A percentile compares a stretch with the other conserved stretches of the same genome.
Conservation (phyloP, 2,888 invertebrate genomes). For the Arge pagana region DNA sequence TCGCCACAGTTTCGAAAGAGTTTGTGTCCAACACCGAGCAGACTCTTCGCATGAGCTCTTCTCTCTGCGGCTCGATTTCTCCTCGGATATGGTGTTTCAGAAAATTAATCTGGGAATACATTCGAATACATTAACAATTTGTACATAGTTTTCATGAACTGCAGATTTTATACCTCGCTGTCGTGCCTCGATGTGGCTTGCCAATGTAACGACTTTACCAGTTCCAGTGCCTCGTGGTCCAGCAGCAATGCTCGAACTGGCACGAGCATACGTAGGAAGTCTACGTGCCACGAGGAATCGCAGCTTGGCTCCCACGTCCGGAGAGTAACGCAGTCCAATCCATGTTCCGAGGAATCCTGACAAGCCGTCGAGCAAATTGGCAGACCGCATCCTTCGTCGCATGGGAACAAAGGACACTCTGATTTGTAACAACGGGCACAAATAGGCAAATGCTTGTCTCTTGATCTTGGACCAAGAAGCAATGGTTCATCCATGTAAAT, state of each 20-base stretch:
- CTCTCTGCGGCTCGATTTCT: constrained; percentile 63
- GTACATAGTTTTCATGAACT: not conserved
- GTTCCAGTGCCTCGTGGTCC: constrained; percentile 58
- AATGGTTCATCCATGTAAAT: constrained; percentile 74
- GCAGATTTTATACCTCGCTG: constrained; percentile 57
- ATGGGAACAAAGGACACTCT: constrained; percentile 57
- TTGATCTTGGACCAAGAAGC: constrained; percentile 70
- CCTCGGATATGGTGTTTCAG: constrained; percentile 60
- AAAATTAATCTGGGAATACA: constrained; percentile 56
- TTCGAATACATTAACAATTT: not conserved
- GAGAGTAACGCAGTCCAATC: constrained; percentile 69
- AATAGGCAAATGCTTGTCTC: constrained; percentile 60
- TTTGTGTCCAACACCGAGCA: constrained; percentile 70
- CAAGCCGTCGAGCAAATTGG: constrained; percentile 72
- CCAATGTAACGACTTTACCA: constrained; percentile 62
- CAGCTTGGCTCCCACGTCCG: constrained; percentile 63
- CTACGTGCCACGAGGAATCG: constrained; percentile 48
- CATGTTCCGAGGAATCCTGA: constrained; percentile 64
- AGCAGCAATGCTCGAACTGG: constrained; percentile 59
- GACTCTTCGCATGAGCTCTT: constrained; percentile 63
- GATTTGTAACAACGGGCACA: constrained; percentile 70
- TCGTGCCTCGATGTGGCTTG: constrained; percentile 64
- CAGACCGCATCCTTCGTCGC: constrained; percentile 69
- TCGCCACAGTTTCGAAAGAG: constrained; percentile 67
- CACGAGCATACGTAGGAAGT: constrained; percentile 56